Base-by-base conservation (phyloP, 2,113 vertebrate genomes). In the Tupaia tana region DNA sequence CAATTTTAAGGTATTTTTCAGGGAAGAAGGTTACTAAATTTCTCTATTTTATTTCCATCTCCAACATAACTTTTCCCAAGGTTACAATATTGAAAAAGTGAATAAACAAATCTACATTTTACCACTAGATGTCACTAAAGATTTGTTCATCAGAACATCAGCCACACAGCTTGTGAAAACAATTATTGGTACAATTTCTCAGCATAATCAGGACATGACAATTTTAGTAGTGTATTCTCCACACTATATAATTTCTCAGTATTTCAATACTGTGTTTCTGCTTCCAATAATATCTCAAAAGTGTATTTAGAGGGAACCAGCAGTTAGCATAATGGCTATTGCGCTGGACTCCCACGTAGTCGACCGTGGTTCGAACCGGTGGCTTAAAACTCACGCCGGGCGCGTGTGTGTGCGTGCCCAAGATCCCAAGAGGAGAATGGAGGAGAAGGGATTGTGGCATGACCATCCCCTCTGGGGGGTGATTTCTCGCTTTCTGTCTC, bases 71-170 rank as follows among this genome's bases (percentile, higher is more conserved):
- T 75, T 34, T 11, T 74, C 22, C 69, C 9, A 85, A 56, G 22
- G 87, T 69, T 61, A 14, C 25, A n/a, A 10, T 9, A 52, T 2
- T 15, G 7, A 73, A 79, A 61, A 20, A 7, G 8, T 29, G 59
- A 74, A 43, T 63, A 52, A 66, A 9, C 74, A 86, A 80, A 54
- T 83, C 73, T 86, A 43, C 0, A 11, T 34, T 69, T 88, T 0
- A 86, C 97, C 98, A 97, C 96, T 94, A 97, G 98, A 90, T 96
- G 98, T 34, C 97, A 97, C 61, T 70, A 96, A 92, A 97, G 78
- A 27, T 4, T 73, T 54, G 9, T 34, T 34, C 27, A 86, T 74
- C 3, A 13, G 29, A 89, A 34, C 6, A 64, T 27, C 16, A 34
- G 29, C 3, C 1, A 25, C 3, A 2, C 1, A 0, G 9, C 14